Base-by-base conservation (phyloP, 1,140 invertebrate genomes). In the Apolygus lucorum region DNA sequence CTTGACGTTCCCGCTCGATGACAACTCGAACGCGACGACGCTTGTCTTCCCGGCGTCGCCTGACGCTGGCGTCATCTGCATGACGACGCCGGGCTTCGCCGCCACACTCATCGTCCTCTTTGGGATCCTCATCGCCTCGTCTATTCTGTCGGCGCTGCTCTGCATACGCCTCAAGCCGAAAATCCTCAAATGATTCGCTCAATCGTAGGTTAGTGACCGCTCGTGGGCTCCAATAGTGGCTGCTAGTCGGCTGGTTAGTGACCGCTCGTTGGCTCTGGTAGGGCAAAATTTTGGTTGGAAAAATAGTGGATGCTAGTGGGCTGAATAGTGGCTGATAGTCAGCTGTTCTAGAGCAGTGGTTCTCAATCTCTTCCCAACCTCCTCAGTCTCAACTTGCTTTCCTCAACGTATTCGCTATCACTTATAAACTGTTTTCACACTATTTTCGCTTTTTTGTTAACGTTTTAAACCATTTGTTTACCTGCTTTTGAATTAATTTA, bases 11-110 rank as follows among this genome's bases (percentile, higher is more conserved):
- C 90, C 90, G 0, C 79, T 96, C n/a, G 87, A 88, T 71, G 84
- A 86, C 28, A 85, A 85, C 70, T 86, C 86, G 2, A 79, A 78
- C 4, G 79, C 81, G 0, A 84, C 83, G 70, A 84, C 87, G 0
- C 93, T 28, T 91, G 92, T 2, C 84, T 94, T 0, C 91, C 93
- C 79, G 81, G 90, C 0, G 88, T 89, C 74, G 87, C 79, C 70
- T 73, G 84, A 86, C 14, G 73, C 76, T 8, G 86, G 86, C 21
- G 81, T 92, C 72, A 92, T 96, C 68, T 96, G 93, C 78, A 94
- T 96, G 90, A 95, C 92, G 0, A 93, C 91, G 1, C 89, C 91
- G 14, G 90, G 91, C 0, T 95, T 95, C 77, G 88, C 91, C 34
- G 88, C 91, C 2, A 91, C 91, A 8, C 81, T 95, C 8, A 84